phyloP scores from a whole-genome alignment of 2,797 vertebrate genomes.

The Limnodromus scolopaceus region DNA sequence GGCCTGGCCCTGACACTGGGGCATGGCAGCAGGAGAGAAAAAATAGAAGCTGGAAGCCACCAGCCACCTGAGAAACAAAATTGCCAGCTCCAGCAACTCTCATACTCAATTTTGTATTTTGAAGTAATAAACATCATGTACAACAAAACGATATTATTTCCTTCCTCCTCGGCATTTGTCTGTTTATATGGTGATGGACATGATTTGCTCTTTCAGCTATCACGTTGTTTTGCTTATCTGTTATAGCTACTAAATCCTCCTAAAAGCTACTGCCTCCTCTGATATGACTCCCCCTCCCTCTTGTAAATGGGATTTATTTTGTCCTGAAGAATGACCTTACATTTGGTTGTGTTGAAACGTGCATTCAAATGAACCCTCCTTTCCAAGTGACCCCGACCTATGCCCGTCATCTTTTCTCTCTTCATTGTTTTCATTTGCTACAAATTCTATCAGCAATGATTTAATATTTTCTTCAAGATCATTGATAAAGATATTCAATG shows the following conservation, averaged over 20 bases:
- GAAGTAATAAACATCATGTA: neutral
- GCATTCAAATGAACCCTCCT: neutral
- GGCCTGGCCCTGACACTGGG: accelerated
- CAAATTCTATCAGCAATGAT: constrained; percentile 46
- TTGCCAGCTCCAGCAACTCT: neutral
- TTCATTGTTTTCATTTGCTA: constrained; percentile 48
- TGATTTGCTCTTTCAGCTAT: neutral
- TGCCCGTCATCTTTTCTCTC: neutral
- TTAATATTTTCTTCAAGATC: constrained; percentile 51
- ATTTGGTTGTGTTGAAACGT: neutral
- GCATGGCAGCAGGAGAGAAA: neutral
- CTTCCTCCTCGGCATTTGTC: neutral
- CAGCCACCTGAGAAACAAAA: neutral
- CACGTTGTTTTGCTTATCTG: neutral
- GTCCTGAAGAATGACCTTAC: constrained; percentile 2
- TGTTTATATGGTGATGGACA: neutral
- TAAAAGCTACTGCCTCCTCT: neutral
- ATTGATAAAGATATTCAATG: constrained; percentile 12
- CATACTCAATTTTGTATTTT: neutral
- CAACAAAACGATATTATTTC: neutral
- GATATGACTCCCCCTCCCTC: neutral
- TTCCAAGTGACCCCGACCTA: neutral
- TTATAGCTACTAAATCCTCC: neutral
- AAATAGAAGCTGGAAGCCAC: neutral
- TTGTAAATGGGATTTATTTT: constrained; percentile 15